A percentile compares a stretch with the other conserved stretches of the same genome.
Conservation (phyloP, 2,888 invertebrate species). For the Microchrysa polita region DNA sequence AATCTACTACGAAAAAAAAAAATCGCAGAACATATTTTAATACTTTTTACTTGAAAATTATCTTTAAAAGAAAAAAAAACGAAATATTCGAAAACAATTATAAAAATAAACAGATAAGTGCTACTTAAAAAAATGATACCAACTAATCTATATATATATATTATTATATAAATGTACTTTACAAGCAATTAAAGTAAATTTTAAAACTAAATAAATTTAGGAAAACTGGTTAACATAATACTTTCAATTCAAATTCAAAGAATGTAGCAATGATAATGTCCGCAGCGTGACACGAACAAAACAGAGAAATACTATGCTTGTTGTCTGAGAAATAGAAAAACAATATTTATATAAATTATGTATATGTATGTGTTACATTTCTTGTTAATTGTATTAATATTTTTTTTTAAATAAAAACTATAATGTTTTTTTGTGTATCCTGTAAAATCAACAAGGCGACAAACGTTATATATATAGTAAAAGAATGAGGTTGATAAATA, state of each 20-base stretch:
- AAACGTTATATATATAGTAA: constrained; percentile 15
- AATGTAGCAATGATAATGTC: constrained; percentile 7
- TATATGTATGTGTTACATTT: constrained; percentile 18
- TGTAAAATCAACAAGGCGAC: constrained; percentile 6
- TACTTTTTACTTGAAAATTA: constrained; percentile 20
- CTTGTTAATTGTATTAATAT: constrained; percentile 24
- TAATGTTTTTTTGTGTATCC: constrained; percentile 5
- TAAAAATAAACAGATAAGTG: not conserved
- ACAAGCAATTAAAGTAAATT: constrained; percentile 12
- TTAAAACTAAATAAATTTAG: not conserved
- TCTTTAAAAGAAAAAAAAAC: not conserved
- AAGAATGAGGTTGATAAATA: constrained; percentile 21
- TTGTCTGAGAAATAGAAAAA: not conserved
- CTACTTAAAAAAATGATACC: constrained; percentile 17
- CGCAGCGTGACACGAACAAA: not conserved
- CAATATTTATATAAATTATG: constrained; percentile 31
- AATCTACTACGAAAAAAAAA: not conserved
- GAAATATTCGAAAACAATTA: not conserved
- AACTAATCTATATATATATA: not conserved
- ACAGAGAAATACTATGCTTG: too few species aligned
- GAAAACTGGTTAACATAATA: not conserved
- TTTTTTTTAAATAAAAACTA: constrained; percentile 14
- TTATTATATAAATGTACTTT: too few species aligned
- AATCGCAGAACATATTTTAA: constrained; percentile 24
- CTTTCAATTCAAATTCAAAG: not conserved